Conservation (phyloP, 2,113 vertebrate genomes). For the Egretta garzetta region DNA sequence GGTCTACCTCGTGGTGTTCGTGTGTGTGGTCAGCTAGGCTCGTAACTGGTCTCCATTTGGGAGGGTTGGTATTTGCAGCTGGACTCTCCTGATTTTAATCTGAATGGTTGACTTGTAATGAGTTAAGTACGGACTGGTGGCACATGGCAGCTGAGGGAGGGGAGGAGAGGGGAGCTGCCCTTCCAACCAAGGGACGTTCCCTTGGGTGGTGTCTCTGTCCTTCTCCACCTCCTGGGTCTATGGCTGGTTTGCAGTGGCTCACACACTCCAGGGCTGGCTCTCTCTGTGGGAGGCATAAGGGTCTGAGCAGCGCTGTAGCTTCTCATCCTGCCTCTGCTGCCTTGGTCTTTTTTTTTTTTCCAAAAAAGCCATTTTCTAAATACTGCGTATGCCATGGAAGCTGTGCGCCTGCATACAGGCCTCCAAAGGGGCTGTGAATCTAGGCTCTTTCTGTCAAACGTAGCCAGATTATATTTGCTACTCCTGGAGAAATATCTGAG, state of each 20-base stretch:
- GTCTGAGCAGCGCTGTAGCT: not conserved
- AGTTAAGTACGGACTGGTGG: not conserved
- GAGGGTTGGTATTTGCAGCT: not conserved
- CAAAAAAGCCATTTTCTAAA: not conserved
- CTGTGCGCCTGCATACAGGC: not conserved
- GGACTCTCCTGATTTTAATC: not conserved
- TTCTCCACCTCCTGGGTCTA: not conserved
- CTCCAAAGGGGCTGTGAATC: not conserved
- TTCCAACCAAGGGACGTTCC: not conserved
- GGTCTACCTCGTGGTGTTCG: accelerated
- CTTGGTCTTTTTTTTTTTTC: not conserved
- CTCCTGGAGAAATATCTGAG: not conserved
- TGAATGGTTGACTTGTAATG: not conserved
- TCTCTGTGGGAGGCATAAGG: no score
- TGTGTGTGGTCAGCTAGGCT: not conserved
- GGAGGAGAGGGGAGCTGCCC: not conserved
- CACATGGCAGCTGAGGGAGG: not conserved
- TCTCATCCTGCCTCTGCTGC: not conserved
- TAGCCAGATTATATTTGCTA: not conserved
- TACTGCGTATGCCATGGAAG: not conserved
- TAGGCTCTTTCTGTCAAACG: not conserved
- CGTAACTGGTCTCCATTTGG: not conserved
- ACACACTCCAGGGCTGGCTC: not conserved
- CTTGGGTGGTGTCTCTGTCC: not conserved
- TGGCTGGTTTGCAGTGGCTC: not conserved